Evolutionary conservation across 92 coral and sea anemone genomes (phyloP).

Genomic region (Umimayanthus kanabou): DNA sequence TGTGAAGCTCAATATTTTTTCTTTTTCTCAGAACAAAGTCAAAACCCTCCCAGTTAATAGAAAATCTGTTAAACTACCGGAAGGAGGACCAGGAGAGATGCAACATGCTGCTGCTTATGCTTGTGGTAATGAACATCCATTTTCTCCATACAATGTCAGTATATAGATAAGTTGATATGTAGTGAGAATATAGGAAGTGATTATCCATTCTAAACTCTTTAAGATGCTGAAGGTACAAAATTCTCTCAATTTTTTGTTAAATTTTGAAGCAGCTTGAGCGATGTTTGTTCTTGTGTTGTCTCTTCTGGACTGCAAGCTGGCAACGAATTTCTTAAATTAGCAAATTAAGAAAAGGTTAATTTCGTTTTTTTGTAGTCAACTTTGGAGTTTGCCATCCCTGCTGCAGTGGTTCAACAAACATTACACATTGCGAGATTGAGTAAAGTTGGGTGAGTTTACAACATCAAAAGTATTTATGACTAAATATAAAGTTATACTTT

Average conservation of each 20-base stretch:
- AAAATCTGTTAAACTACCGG: constrained; percentile 72
- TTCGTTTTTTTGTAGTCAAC: constrained; percentile 56
- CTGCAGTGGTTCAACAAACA: constrained; percentile 79
- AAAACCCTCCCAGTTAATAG: constrained; percentile 69
- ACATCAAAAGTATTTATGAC: background rate
- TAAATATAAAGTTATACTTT: background rate
- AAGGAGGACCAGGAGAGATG: constrained; percentile 81
- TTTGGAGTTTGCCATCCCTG: constrained; percentile 86
- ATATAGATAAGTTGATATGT: too few species aligned
- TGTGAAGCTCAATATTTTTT: background rate
- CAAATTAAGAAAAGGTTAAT: background rate
- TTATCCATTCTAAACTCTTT: too few species aligned
- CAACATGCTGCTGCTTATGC: constrained; percentile 81
- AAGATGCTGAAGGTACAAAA: too few species aligned
- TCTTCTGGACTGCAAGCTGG: too few species aligned
- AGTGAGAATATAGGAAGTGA: too few species aligned
- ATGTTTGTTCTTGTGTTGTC: too few species aligned
- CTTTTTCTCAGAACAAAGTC: constrained; percentile 53
- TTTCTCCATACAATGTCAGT: too few species aligned
- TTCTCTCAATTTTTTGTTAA: too few species aligned
- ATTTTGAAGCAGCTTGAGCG: too few species aligned
- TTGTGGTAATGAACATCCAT: constrained; percentile 67
- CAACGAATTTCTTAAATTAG: too few species aligned
- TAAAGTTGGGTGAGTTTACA: constrained; percentile 70
- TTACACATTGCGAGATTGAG: constrained; percentile 78